Percentiles rank a stretch among this genome's conserved stretches.
Conservation (phyloP, 2,113 vertebrate genomes). For the Calidris pugnax region DNA sequence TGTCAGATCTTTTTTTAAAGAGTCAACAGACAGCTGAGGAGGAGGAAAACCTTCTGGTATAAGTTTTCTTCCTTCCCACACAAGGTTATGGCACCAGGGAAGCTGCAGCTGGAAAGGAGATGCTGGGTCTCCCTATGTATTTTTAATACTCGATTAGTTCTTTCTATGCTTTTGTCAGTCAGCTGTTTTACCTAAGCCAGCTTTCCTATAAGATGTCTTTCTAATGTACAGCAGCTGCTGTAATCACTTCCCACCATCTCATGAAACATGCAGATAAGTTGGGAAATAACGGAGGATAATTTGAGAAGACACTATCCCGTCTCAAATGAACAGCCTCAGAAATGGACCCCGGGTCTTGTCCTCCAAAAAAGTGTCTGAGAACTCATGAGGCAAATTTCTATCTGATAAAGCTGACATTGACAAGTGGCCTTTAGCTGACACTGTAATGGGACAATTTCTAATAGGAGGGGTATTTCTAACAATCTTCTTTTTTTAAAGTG, state of each 20-base stretch:
- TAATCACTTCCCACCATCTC: slow-evolving; percentile 34
- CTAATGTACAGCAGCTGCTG: slow-evolving; percentile 64
- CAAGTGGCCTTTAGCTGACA: slow-evolving; percentile 12
- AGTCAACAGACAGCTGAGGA: background rate
- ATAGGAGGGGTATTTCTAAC: slow-evolving; percentile 49
- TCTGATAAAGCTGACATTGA: slow-evolving; percentile 47
- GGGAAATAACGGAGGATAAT: slow-evolving; percentile 17
- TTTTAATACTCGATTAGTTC: slow-evolving; percentile 8
- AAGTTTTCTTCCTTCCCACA: slow-evolving; percentile 19
- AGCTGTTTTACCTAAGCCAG: slow-evolving; percentile 52
- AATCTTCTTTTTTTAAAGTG: slow-evolving; percentile 43
- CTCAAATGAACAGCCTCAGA: background rate
- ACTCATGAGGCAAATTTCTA: background rate
- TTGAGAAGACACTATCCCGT: slow-evolving; percentile 27
- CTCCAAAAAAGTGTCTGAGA: slow-evolving; percentile 30
- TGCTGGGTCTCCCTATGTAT: background rate
- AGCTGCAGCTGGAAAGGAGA: slow-evolving; percentile 49
- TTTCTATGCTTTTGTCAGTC: slow-evolving; percentile 33
- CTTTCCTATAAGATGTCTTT: slow-evolving; percentile 27
- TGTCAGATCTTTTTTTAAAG: background rate
- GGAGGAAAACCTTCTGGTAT: slow-evolving; percentile 28
- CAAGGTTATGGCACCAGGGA: slow-evolving; percentile 1
- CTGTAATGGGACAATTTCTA: slow-evolving; percentile 46
- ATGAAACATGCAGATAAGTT: background rate
- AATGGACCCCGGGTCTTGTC: background rate